phyloP scores from a whole-genome alignment of 2,797 vertebrate genomes.

The Pogoniulus pusillus region DNA sequence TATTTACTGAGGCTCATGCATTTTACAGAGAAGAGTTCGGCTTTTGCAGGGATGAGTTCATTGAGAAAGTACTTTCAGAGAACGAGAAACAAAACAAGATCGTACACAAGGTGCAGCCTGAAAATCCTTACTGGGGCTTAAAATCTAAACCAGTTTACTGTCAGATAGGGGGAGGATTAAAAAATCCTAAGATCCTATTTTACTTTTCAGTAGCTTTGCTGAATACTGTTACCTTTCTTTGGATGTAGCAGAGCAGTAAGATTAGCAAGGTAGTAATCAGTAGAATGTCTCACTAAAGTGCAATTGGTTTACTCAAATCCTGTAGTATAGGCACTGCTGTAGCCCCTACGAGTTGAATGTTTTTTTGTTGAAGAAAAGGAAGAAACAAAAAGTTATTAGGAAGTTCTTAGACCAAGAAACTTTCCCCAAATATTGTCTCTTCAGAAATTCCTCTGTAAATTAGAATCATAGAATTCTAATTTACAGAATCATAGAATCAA shows the following conservation, averaged over 20 bases:
- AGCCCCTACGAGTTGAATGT: background rate
- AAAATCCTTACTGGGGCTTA: background rate
- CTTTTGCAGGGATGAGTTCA: background rate
- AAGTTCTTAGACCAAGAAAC: background rate
- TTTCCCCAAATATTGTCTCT: background rate
- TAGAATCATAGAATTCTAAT: no score
- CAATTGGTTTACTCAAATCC: background rate
- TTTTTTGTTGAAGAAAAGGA: background rate
- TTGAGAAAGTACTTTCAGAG: background rate
- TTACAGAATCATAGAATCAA: no score
- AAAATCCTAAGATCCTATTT: background rate
- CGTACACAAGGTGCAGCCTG: background rate
- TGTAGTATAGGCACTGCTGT: background rate
- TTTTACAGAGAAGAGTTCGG: background rate
- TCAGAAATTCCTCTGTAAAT: background rate
- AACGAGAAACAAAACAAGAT: background rate
- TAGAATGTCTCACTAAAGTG: background rate
- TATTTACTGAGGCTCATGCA: background rate
- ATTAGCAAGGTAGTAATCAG: background rate
- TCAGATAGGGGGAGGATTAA: background rate
- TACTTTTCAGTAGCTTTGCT: background rate
- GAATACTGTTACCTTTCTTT: background rate
- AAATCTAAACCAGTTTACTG: background rate
- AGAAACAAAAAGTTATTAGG: background rate
- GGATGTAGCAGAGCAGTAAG: background rate